Evolutionary conservation across 1,140 invertebrate species (phyloP), one percentile per base, ranked within the genome.

Genomic region (Kradibia gibbosae): DNA sequence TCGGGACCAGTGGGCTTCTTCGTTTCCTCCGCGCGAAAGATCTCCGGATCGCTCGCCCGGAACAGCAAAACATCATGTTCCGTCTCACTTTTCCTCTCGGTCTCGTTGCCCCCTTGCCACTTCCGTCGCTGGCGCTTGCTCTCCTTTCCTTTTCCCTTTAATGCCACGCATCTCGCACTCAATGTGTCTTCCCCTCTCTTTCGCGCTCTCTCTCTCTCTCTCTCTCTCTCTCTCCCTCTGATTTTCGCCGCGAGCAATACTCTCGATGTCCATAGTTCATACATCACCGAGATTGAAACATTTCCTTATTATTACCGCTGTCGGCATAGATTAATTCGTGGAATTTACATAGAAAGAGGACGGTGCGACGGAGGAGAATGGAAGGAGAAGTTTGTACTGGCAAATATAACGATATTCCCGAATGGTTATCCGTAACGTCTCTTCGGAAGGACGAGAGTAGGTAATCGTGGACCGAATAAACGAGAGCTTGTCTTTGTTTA

Each of bases 251-350:
- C 67, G 75, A 53, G 65, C 39, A 70, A 34, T 28, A 74, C 71
- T 82, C 79, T 85, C 82, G 84, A 87, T 86, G 86, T 85, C 86
- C 85, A 86, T 85, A 87, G 84, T 86, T 87, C 89, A 91, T 91
- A 91, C 89, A 91, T 91, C 90, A 91, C 86, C 87, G 86, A 87
- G 89, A 91, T 91, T 91, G 90, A 91, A 91, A 91, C 90, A 91
- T 91, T 91, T 91, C 90, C 89, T 91, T 90, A 91, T 90, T 91
- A 91, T 91, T 91, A 91, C 89, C 87, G 85, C 88, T 88, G 89
- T 87, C 87, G 83, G 89, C 88, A 88, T 90, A 90, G 90, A 91
- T 91, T 91, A 91, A 91, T 91, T 90, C 87, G 85, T 83, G 84
- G 87, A 86, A 88, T 89, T 88, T 88, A 79, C 81, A 79, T 82